Percentiles rank a stretch among this genome's conserved stretches.
Evolutionary conservation across 2,888 invertebrate genomes (phyloP).

Genomic region (Pristionchus maxplancki): DNA sequence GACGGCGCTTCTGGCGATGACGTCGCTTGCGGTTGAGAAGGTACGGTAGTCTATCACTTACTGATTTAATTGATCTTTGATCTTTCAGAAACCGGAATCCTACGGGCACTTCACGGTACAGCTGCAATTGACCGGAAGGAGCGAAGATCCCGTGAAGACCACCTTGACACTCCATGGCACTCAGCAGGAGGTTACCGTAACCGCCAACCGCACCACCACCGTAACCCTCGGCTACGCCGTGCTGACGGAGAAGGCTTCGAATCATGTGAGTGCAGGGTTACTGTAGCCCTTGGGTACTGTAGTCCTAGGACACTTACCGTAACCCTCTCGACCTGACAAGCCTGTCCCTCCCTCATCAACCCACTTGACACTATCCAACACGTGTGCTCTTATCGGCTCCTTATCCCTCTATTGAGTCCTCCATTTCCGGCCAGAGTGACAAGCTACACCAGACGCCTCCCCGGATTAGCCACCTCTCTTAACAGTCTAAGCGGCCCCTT

Average conservation of each 20-base stretch:
- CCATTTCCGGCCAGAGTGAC: background rate
- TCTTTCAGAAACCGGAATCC: background rate
- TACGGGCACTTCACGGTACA: background rate
- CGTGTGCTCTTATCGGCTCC: constrained; percentile 38
- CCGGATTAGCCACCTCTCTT: background rate
- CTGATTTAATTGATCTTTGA: background rate
- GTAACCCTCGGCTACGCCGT: constrained; percentile 2
- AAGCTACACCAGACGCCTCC: background rate
- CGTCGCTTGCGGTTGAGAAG: background rate
- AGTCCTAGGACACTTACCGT: background rate
- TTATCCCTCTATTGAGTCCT: background rate
- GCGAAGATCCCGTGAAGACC: background rate
- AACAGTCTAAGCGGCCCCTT: background rate
- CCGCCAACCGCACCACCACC: background rate
- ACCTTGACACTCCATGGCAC: background rate
- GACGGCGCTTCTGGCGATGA: background rate
- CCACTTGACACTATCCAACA: constrained; percentile 15
- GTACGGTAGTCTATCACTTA: background rate
- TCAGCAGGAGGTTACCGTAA: background rate
- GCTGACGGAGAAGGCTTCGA: background rate
- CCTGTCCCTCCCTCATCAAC: background rate
- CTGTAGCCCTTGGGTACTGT: background rate
- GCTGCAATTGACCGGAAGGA: background rate
- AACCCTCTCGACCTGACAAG: constrained; percentile 17
- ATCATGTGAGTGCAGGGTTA: background rate